Evolutionary conservation across 2,113 vertebrate genomes (phyloP).

Genomic region (Xenopus borealis): DNA sequence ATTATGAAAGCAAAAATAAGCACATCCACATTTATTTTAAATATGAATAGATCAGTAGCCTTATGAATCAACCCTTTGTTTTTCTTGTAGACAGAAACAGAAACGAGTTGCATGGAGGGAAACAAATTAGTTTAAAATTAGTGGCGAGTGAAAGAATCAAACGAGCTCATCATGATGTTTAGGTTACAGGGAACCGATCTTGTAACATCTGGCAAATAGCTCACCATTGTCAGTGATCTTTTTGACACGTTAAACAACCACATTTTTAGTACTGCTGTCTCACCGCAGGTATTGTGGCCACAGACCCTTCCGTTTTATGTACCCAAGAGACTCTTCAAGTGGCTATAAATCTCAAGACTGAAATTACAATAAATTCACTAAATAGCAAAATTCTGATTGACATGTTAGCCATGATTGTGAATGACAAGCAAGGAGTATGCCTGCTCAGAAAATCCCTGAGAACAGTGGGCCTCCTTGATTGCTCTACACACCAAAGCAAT

Average conservation of each 20-base stretch:
- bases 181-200: constrained; percentile 21
- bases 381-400: constrained; percentile 19
- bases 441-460: too few relatives aligned
- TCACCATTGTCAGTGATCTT: constrained; percentile 13
- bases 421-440: background rate
- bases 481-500: too few relatives aligned
- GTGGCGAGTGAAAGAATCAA: constrained; percentile 18
- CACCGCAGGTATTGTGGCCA: background rate
- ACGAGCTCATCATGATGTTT: constrained; percentile 25
- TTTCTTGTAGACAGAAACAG: background rate
- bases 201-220: constrained; percentile 27
- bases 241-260: constrained; percentile 9
- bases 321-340: constrained; percentile 1
- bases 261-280: background rate
- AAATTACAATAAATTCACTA: constrained; percentile 8
- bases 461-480: too few relatives aligned
- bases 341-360: constrained; percentile 20
- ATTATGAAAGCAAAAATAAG: constrained; percentile 27
- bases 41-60: constrained; percentile 12
- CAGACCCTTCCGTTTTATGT: background rate
- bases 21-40: constrained; percentile 7
- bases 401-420: background rate
- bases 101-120: constrained; percentile 1
- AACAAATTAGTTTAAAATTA: constrained; percentile 24
- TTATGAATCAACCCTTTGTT: constrained; percentile 20